These are phyloP conservation scores for Melopsittacus undulatus DNA, from an alignment of 2,797 vertebrate species.

Conservation along the genomic window DNA sequence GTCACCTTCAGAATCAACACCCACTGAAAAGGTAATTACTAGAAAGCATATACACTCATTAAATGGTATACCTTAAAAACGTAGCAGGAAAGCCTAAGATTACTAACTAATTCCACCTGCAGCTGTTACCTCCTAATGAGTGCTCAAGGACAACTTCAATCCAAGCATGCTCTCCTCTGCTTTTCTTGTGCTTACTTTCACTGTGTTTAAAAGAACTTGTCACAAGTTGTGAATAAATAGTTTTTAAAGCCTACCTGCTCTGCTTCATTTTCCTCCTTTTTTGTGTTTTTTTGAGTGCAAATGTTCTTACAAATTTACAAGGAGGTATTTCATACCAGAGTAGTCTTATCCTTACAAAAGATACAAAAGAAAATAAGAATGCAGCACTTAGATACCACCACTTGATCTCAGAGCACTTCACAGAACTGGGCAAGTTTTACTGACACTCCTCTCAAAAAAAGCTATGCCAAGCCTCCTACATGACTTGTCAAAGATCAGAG, in stretches of 20 bases:
- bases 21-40: neutral
- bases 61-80: neutral
- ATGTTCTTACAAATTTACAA: neutral
- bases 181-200: neutral
- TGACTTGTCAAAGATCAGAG: neutral
- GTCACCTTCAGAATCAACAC: neutral
- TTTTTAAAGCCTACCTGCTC: neutral
- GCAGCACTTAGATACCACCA: neutral
- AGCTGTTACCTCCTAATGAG: neutral
- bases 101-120: neutral
- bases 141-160: neutral
- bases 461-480: neutral
- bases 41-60: neutral
- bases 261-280: neutral
- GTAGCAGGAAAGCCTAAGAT: neutral
- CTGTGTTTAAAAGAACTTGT: neutral
- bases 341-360: neutral
- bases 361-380: neutral
- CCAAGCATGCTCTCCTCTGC: neutral
- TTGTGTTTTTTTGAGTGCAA: neutral
- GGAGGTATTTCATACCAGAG: neutral
- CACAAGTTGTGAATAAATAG: neutral
- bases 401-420: neutral
- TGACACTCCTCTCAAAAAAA: neutral
- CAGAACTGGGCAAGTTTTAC: neutral